A percentile compares a stretch with the other conserved stretches of the same genome.
Conservation (phyloP, 2,888 invertebrate species). For the Villa cingulata region DNA sequence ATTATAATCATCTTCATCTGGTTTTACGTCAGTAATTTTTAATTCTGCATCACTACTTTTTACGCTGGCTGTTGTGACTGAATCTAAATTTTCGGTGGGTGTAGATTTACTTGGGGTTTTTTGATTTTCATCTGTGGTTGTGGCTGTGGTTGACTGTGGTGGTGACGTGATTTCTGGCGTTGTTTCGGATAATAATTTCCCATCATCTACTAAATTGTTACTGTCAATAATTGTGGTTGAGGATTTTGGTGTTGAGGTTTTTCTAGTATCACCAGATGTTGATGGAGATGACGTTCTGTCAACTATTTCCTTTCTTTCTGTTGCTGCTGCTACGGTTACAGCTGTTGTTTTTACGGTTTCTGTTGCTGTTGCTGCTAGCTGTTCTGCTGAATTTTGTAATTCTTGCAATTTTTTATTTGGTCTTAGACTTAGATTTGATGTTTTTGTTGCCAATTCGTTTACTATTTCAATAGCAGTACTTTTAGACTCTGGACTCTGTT, state of each 20-base stretch:
- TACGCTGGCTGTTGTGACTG: not conserved
- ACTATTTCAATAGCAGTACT: no score
- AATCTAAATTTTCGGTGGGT: slow-evolving; percentile 1
- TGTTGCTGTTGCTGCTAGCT: slow-evolving; percentile 13
- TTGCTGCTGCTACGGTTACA: not conserved
- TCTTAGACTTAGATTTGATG: slow-evolving; percentile 5
- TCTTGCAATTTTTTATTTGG: no score
- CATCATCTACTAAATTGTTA: no score
- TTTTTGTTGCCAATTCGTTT: slow-evolving; percentile 1
- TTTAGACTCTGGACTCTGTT: no score
- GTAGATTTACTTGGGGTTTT: not conserved
- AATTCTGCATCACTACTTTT: slow-evolving; percentile 3
- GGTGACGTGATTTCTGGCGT: not conserved
- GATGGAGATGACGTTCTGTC: not conserved
- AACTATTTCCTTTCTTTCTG: slow-evolving; percentile 8
- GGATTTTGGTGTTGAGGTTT: not conserved
- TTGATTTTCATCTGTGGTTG: not conserved
- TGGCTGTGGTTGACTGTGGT: no score
- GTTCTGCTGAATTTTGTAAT: slow-evolving; percentile 13
- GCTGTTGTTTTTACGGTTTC: slow-evolving; percentile 11
- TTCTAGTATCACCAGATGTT: not conserved
- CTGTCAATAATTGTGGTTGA: no score
- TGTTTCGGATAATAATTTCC: not conserved
- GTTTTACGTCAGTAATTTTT: not conserved
- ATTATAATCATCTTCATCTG: not conserved